Evolutionary conservation across 2,797 vertebrate genomes (phyloP), one percentile per base, ranked within the genome.

Genomic region (Sciurus carolinensis): DNA sequence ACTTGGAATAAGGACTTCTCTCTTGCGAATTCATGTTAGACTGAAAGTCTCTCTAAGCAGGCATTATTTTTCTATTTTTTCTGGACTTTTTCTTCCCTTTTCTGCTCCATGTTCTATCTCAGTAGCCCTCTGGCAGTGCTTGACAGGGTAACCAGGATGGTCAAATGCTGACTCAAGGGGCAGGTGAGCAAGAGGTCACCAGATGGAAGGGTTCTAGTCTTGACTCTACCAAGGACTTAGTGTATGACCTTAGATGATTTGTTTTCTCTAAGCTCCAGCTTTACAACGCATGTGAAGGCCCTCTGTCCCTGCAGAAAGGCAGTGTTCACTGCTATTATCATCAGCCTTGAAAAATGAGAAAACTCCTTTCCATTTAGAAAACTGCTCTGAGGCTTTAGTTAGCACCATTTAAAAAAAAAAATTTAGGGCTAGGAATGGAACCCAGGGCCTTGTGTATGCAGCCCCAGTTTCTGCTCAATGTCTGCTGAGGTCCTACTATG

Each of bases 11-110:
- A 79, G 33, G 82, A 76, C 52, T 79, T 82, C 15, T 71, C 57
- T 71, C 62, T 75, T 95, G 50, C 57, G 84, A 85, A 88, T 75
- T 91, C 47, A 81, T 28, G 69, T 20, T 57, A 9, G 52, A 54
- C 62, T 50, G 4, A 50, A 71, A 14, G 83, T 47, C 59, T 83
- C 86, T 86, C 87, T 10, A 39, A 83, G 84, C 64, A 84, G 30
- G 72, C 26, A 14, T 15, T 7, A 15, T 66, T 71, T 82, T 42
- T 4, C 11, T 52, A 4, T 36, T 79, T 62, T 39, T 59, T 47
- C 42, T 79, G 59, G 52, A 50, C 12, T 84, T 82, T 42, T 62
- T 36, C 44, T 47, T 71, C 75, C n/a, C 57, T 75, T 77, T 57
- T 79, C 54, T 73, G 76, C 50, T 54, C 47, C 54, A 14, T 0